phyloP scores from a whole-genome alignment of 2,888 invertebrate genomes.

The Nomada ruficornis region DNA sequence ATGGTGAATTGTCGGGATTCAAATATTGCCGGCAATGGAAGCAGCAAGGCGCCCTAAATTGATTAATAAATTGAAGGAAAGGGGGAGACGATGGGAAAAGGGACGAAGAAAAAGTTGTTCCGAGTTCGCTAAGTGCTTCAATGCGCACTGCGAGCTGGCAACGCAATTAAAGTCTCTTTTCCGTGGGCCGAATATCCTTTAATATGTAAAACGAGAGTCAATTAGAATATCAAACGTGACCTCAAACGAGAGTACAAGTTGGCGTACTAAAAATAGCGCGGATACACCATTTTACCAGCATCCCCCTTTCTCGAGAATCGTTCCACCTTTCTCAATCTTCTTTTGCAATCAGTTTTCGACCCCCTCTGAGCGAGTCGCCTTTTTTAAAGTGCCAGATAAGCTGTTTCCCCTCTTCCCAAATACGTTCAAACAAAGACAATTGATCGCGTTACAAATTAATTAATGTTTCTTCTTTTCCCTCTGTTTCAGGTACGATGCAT shows the following conservation, averaged over 20 bases:
- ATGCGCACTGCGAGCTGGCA: constrained; percentile 53
- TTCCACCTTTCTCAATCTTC: constrained; percentile 44
- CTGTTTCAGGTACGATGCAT: constrained; percentile 47
- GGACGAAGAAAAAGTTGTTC: constrained; percentile 2
- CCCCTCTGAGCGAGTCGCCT: neutral
- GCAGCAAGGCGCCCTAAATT: neutral
- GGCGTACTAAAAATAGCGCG: constrained; percentile 61
- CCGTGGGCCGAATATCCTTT: constrained; percentile 74
- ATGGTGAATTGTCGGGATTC: too few species aligned
- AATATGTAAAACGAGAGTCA: constrained; percentile 77
- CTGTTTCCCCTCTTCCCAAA: neutral
- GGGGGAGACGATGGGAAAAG: neutral
- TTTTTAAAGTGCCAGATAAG: too few species aligned
- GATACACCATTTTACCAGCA: constrained; percentile 43
- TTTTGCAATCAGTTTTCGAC: constrained; percentile 50
- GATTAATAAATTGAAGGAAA: too few species aligned
- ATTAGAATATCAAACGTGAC: constrained; percentile 81
- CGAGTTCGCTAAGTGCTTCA: constrained; percentile 25
- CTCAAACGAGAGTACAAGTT: constrained; percentile 68
- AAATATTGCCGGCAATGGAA: neutral
- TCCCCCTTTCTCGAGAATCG: constrained; percentile 6
- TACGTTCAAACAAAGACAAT: too few species aligned
- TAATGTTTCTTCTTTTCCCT: neutral
- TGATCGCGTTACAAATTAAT: neutral
- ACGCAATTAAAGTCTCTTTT: constrained; percentile 75